A percentile compares a stretch with the other conserved stretches of the same genome.
phyloP scores from a whole-genome alignment of 2,888 invertebrate genomes.

The Desoria tigrina region DNA sequence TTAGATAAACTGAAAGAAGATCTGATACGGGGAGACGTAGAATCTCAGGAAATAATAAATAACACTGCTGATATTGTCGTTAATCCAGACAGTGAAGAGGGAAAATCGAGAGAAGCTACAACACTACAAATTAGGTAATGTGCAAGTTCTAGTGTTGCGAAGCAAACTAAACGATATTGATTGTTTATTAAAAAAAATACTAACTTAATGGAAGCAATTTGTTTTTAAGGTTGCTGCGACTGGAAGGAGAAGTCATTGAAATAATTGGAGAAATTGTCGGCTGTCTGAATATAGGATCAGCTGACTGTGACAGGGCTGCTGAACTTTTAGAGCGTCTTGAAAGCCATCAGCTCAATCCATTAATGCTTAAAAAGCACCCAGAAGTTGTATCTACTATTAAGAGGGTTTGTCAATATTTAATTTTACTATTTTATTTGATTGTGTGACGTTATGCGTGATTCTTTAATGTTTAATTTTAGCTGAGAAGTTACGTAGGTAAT shows the following conservation, averaged over 20 bases:
- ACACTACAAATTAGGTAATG: slow-evolving; percentile 26
- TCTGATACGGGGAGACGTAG: slow-evolving; percentile 61
- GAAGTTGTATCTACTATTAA: slow-evolving; percentile 73
- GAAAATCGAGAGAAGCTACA: slow-evolving; percentile 17
- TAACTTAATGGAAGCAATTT: too few relatives aligned
- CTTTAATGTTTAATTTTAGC: slow-evolving; percentile 55
- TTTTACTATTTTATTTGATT: background rate
- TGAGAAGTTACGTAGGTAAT: slow-evolving; percentile 78
- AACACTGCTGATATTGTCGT: slow-evolving; percentile 66
- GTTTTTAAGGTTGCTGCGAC: slow-evolving; percentile 38
- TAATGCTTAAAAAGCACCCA: slow-evolving; percentile 80
- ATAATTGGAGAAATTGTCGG: slow-evolving; percentile 52
- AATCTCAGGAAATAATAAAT: slow-evolving; percentile 63
- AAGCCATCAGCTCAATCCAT: slow-evolving; percentile 64
- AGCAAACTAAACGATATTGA: too few relatives aligned
- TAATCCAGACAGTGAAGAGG: slow-evolving; percentile 55
- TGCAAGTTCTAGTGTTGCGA: too few relatives aligned
- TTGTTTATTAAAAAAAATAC: too few relatives aligned
- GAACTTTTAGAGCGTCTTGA: slow-evolving; percentile 67
- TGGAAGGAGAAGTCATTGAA: slow-evolving; percentile 53
- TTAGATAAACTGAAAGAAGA: slow-evolving; percentile 64
- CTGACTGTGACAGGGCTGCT: slow-evolving; percentile 72
- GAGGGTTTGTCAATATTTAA: slow-evolving; percentile 57
- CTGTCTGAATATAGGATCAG: slow-evolving; percentile 65
- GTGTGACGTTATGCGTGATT: too few relatives aligned